Base-by-base conservation (phyloP, 1,140 invertebrate genomes). In the Psix sp. region DNA sequence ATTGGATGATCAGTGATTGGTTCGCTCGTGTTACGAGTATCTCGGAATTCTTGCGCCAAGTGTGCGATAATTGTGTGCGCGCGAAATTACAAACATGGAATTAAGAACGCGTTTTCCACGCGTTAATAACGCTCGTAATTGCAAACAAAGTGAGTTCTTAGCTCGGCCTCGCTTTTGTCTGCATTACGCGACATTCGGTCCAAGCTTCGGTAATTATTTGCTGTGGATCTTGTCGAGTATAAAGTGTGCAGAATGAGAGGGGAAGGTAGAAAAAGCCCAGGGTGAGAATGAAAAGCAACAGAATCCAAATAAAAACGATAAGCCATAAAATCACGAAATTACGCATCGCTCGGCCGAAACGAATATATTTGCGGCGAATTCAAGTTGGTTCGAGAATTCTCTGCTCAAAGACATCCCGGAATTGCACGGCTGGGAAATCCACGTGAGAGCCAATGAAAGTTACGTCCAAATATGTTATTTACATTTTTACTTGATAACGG, bases 381-480 rank as follows among this genome's bases (percentile, higher is more conserved):
- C 39, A 39, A 45, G 46, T 38, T 38, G 46, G 62, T 38, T 42
- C 39, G 35, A 54, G 54, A 56, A 57, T 65, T 60, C 40, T 62
- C 42, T 46, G 62, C 59, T 72, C 56, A 72, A 68, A 76, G 62
- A 76, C 62, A 72, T 46, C 45, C 21, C 57, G 42, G 54, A 77
- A 78, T 74, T 74, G 77, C 71, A 78, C 74, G 63, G 57, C 67
- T 77, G 77, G 75, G 75, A 79, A 79, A 77, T 79, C 52, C 60
- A 73, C 52, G 54, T 48, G 52, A 72, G 54, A 73, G 74, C 35
- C 62, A 67, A 74, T 56, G 40, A 51, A 62, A 66, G 35, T 74
- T 62, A 42, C 60, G 18, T 26, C 36, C 39, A 38, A 60, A 46
- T 62, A 51, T 67, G 56, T 67, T 74, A 67, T 67, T 62, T 63